Conservation (phyloP, 1,140 invertebrate species). For the Drosophila malerkotliana region DNA sequence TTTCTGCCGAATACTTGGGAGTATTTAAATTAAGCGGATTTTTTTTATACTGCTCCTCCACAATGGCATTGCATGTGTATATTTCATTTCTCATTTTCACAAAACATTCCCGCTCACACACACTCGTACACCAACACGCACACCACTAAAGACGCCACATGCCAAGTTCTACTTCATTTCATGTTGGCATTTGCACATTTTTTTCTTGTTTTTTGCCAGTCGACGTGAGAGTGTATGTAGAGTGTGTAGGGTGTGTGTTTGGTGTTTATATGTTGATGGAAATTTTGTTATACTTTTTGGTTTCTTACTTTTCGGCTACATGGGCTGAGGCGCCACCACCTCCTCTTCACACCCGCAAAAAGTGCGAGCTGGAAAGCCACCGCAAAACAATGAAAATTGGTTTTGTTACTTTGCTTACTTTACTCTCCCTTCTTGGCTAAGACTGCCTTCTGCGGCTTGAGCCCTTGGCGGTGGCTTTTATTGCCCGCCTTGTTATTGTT, state of each 20-base stretch:
- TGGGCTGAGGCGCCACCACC: conserved; percentile 1
- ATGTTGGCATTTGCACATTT: conserved; percentile 68
- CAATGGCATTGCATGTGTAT: conserved; percentile 64
- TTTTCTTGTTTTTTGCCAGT: conserved; percentile 13
- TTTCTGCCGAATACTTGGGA: conserved; percentile 11
- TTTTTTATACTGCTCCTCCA: conserved; percentile 22
- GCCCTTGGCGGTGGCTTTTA: conserved; percentile 72
- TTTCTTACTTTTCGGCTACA: conserved; percentile 50
- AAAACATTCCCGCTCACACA: conserved; percentile 24
- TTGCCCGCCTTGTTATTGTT: conserved; percentile 66
- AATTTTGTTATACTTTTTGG: conserved; percentile 74
- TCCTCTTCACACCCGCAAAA: conserved; percentile 4
- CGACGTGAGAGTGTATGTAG: conserved; percentile 7
- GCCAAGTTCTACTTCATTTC: conserved; percentile 65
- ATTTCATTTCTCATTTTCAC: conserved; percentile 66
- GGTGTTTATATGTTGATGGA: conserved; percentile 46
- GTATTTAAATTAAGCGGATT: conserved; percentile 47
- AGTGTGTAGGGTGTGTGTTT: conserved; percentile 10
- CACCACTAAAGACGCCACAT: conserved; percentile 33
- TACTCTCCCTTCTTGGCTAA: conserved; percentile 43
- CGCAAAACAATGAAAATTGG: conserved; percentile 82
- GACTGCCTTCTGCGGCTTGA: conserved; percentile 31
- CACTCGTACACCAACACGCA: not conserved
- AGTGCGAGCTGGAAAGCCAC: conserved; percentile 49
- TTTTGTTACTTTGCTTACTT: conserved; percentile 75